Percentiles rank a stretch among this genome's conserved stretches.
Conservation (phyloP, 2,797 vertebrate genomes). For the Cossypha polioptera region DNA sequence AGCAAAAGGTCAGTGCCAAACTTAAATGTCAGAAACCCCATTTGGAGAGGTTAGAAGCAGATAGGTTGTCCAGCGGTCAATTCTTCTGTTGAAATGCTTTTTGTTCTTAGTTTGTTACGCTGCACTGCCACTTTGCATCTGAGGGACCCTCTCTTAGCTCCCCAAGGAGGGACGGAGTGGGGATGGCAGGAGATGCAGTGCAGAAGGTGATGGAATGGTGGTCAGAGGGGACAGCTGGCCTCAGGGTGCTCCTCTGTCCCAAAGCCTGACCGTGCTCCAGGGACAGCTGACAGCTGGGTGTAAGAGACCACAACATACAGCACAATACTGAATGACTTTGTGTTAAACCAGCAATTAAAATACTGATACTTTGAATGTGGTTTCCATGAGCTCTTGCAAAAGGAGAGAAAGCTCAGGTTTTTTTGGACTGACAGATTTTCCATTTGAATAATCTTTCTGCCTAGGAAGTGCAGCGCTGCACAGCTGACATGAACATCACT, state of each 20-base stretch:
- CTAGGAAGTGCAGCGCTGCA: slow-evolving; percentile 95
- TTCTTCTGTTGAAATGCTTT: background rate
- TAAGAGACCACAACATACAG: background rate
- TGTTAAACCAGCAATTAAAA: background rate
- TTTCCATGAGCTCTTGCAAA: background rate
- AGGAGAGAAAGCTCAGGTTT: background rate
- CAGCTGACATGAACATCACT: slow-evolving; percentile 94
- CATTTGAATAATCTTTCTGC: background rate
- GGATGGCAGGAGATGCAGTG: background rate
- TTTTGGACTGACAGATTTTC: background rate
- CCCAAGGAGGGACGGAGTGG: background rate
- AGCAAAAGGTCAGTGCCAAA: slow-evolving; percentile 36
- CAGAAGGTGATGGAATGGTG: background rate
- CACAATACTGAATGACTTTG: background rate
- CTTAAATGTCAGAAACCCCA: slow-evolving; percentile 51
- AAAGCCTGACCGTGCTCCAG: background rate
- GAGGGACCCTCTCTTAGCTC: background rate
- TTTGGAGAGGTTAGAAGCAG: slow-evolving; percentile 29
- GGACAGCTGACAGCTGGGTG: background rate
- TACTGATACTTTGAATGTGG: background rate
- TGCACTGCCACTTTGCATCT: background rate
- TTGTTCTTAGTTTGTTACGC: background rate
- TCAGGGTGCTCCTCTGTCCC: background rate
- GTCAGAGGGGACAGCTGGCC: background rate
- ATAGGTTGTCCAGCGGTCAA: background rate